Evolutionary conservation across 2,888 invertebrate species (phyloP).

Genomic region (Eupithecia centaureata): DNA sequence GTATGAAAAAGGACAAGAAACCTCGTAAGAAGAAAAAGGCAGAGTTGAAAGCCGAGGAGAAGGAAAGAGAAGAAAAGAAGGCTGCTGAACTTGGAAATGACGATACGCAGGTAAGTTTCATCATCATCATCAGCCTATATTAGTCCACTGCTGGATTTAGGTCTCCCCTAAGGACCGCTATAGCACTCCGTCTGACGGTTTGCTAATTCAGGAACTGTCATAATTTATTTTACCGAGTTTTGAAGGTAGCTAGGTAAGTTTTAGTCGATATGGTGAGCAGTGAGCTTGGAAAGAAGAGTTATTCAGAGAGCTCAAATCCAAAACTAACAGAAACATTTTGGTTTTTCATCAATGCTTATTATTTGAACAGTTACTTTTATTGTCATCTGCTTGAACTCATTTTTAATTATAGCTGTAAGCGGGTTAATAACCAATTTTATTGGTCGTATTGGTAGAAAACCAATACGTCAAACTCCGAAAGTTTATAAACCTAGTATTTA

Average conservation of each 20-base stretch:
- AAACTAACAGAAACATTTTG: no score
- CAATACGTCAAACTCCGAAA: no score
- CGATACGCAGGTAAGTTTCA: conserved; percentile 66
- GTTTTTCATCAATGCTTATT: background rate
- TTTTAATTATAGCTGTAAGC: no score
- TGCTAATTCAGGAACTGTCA: background rate
- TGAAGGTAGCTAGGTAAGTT: background rate
- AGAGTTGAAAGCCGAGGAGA: conserved; percentile 66
- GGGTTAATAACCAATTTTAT: no score
- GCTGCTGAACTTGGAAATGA: conserved; percentile 65
- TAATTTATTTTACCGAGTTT: background rate
- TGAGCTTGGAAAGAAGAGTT: background rate
- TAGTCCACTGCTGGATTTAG: background rate
- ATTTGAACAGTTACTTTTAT: background rate
- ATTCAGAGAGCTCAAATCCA: no score
- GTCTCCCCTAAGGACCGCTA: background rate
- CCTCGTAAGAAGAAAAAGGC: conserved; percentile 82
- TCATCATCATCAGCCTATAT: background rate
- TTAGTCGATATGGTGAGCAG: background rate
- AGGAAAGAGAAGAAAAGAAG: conserved; percentile 66
- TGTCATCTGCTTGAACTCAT: no score
- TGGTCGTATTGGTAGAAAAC: no score
- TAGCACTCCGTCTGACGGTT: background rate
- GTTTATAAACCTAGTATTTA: no score
- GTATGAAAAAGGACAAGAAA: conserved; percentile 88